Evolutionary conservation across 2,888 invertebrate species (phyloP).

Genomic region (Gibbula magus): DNA sequence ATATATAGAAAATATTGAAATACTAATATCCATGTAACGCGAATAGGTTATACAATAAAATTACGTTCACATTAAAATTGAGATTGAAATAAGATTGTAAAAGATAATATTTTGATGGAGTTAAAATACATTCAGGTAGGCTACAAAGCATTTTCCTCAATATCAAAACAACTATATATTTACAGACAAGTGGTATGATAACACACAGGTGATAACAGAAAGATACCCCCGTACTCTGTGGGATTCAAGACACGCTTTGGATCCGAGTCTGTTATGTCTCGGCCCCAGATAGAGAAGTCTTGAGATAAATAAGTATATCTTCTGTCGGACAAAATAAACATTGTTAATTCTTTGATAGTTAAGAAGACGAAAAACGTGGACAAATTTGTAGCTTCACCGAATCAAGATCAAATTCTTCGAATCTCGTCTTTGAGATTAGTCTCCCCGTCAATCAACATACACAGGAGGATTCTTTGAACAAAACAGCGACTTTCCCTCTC

Average conservation of each 20-base stretch:
- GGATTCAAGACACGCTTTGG: not conserved
- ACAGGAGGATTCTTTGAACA: not conserved
- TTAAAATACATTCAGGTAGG: no score
- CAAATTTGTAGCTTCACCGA: not conserved
- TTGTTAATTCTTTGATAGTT: constrained; percentile 1
- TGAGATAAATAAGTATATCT: constrained; percentile 1
- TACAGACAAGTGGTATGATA: not conserved
- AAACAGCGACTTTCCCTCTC: not conserved
- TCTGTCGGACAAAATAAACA: constrained; percentile 7
- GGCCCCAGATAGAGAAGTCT: not conserved
- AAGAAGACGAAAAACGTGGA: not conserved
- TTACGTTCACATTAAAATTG: no score
- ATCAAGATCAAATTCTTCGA: not conserved
- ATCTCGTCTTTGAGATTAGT: not conserved
- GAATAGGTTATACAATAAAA: no score
- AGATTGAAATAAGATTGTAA: no score
- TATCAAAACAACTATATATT: not conserved
- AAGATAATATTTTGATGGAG: no score
- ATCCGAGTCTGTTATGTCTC: not conserved
- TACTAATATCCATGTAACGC: no score
- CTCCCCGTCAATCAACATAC: not conserved
- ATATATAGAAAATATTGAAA: no score
- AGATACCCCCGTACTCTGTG: not conserved
- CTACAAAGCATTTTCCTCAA: not conserved
- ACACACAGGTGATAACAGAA: not conserved